Percentiles rank a stretch among this genome's conserved stretches.
Conservation (phyloP, 2,797 vertebrate genomes). For the Falco columbarius region DNA sequence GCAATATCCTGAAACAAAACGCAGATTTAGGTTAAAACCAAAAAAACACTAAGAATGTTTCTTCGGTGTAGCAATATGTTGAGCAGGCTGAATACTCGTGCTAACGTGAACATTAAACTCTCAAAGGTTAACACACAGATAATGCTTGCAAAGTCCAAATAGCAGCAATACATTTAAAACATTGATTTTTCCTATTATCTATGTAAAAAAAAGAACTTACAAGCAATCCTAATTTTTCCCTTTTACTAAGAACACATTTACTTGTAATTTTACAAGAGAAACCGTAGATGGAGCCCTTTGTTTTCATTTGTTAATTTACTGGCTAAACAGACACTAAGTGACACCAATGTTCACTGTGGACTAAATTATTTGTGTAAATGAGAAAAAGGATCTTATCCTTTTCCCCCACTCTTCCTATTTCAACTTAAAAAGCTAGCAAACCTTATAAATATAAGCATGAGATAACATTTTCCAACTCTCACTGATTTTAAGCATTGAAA, state of each 20-base stretch:
- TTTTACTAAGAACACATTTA: background rate
- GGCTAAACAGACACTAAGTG: background rate
- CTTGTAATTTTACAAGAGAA: background rate
- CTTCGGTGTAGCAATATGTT: background rate
- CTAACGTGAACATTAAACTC: background rate
- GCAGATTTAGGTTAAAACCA: background rate
- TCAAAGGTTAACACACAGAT: background rate
- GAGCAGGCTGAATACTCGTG: background rate
- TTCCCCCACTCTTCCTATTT: background rate
- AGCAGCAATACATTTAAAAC: background rate
- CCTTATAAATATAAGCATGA: background rate
- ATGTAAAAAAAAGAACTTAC: background rate
- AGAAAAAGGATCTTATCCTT: background rate
- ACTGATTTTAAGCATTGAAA: background rate
- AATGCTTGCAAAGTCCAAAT: background rate
- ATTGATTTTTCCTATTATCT: background rate
- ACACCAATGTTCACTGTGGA: background rate
- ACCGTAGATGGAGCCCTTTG: constrained; percentile 49
- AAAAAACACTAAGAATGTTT: background rate
- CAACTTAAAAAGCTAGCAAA: background rate
- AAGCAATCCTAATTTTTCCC: background rate
- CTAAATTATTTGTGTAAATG: background rate
- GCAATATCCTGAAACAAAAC: constrained; percentile 86
- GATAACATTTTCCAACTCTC: background rate
- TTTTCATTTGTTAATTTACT: background rate